Evolutionary conservation across 2,797 vertebrate species (phyloP).

Genomic region (Dromococcyx pavoninus): DNA sequence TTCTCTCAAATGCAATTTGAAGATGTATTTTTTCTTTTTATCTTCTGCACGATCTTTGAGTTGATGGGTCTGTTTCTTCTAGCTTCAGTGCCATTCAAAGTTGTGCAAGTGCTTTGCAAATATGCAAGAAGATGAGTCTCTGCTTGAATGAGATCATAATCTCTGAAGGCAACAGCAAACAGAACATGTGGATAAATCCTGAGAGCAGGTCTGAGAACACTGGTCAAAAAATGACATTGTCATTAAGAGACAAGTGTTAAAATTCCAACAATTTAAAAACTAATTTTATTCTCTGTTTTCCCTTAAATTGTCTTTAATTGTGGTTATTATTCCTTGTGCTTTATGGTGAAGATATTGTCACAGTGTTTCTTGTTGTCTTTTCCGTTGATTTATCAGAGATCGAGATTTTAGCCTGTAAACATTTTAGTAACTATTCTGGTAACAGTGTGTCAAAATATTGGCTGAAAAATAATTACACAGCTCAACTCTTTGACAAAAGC

Average conservation of each 20-base stretch:
- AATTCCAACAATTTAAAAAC: not conserved
- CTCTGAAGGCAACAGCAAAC: conserved; percentile 7
- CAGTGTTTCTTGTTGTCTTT: not conserved
- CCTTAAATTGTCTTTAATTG: not conserved
- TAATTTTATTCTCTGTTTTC: not conserved
- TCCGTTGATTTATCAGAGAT: not conserved
- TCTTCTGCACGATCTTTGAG: not conserved
- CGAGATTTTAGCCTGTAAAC: not conserved
- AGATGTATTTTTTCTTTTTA: not conserved
- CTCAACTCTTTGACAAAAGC: not conserved
- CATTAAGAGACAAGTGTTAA: not conserved
- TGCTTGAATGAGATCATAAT: conserved; percentile 48
- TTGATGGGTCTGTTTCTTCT: not conserved
- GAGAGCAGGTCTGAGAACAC: not conserved
- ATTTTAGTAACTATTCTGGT: not conserved
- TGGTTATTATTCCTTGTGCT: not conserved
- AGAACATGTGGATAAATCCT: not conserved
- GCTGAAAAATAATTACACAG: not conserved
- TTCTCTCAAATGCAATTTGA: not conserved
- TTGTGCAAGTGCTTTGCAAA: conserved; percentile 36
- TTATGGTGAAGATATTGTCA: not conserved
- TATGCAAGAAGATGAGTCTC: conserved; percentile 30
- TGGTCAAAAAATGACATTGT: not conserved
- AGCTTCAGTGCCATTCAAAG: not conserved
- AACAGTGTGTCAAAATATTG: not conserved